Evolutionary conservation across 53 echinoderm and acorn worm genomes (phyloP).

Genomic region (Stichopus horrens): DNA sequence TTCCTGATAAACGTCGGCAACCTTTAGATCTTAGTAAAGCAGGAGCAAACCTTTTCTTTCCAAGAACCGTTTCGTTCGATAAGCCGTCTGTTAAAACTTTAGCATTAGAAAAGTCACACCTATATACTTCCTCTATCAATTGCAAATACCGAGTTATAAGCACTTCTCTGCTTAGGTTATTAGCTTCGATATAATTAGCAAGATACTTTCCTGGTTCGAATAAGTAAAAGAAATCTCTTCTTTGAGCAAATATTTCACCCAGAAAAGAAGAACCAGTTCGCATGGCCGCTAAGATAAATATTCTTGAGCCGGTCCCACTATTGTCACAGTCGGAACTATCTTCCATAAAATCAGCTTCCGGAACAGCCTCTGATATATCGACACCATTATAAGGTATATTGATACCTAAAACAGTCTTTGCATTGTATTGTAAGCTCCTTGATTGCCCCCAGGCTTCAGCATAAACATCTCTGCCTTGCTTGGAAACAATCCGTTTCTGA

Average conservation of each 20-base stretch:
- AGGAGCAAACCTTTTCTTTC: slow-evolving; percentile 50
- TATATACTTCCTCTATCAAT: slow-evolving; percentile 60
- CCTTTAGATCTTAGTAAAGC: slow-evolving; percentile 47
- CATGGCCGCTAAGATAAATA: slow-evolving; percentile 77
- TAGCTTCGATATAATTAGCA: slow-evolving; percentile 49
- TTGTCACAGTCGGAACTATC: slow-evolving; percentile 40
- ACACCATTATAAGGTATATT: neutral
- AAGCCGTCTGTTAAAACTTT: slow-evolving; percentile 62
- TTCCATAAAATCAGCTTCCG: neutral
- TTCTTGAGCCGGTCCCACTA: slow-evolving; percentile 1
- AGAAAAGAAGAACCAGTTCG: slow-evolving; percentile 88
- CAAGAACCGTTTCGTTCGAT: slow-evolving; percentile 23
- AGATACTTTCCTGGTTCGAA: slow-evolving; percentile 80
- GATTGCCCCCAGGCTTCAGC: slow-evolving; percentile 20
- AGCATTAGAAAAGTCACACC: slow-evolving; percentile 60
- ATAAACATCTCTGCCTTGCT: slow-evolving; percentile 7
- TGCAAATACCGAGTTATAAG: slow-evolving; percentile 60
- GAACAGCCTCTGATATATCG: slow-evolving; percentile 14
- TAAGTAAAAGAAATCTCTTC: slow-evolving; percentile 79
- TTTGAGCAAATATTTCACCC: slow-evolving; percentile 75
- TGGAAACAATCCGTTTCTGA: neutral
- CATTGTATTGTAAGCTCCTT: slow-evolving; percentile 17
- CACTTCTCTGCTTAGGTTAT: slow-evolving; percentile 51
- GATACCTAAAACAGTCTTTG: neutral
- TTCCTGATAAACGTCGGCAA: slow-evolving; percentile 28